phyloP scores from a whole-genome alignment of 1,140 invertebrate species.

The Drosophila leontia region DNA sequence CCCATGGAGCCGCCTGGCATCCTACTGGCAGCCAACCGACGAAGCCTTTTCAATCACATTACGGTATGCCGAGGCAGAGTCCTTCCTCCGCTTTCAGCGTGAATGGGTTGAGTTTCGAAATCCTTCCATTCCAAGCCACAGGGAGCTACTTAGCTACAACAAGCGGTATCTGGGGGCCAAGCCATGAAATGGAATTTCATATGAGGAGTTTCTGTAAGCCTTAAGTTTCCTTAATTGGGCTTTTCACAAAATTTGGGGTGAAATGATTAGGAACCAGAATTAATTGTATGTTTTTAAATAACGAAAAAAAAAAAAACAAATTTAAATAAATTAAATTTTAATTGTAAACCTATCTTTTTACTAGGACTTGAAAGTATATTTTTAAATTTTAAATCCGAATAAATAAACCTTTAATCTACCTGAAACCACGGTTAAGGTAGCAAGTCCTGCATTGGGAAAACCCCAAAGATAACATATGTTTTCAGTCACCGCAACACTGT shows the following conservation, averaged over 20 bases:
- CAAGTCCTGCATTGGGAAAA: too few species aligned
- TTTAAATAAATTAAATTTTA: not conserved
- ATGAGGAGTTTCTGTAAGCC: not conserved
- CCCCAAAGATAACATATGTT: slow-evolving; percentile 13
- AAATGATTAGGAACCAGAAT: not conserved
- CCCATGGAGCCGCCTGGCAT: slow-evolving; percentile 60
- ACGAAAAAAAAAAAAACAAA: too few species aligned
- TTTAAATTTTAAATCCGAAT: not conserved
- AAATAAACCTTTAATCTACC: not conserved
- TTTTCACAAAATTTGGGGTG: not conserved
- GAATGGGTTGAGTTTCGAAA: slow-evolving; percentile 15
- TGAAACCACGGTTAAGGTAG: not conserved
- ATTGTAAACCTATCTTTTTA: not conserved
- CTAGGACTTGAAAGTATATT: not conserved
- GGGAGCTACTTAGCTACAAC: slow-evolving; percentile 27
- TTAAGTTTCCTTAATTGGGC: not conserved
- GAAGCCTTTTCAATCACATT: slow-evolving; percentile 66
- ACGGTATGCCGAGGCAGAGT: slow-evolving; percentile 33
- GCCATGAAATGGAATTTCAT: slow-evolving; percentile 7
- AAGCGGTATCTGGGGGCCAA: slow-evolving; percentile 1
- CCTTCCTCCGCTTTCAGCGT: slow-evolving; percentile 2
- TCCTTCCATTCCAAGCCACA: slow-evolving; percentile 11
- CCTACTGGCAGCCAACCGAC: slow-evolving; percentile 47
- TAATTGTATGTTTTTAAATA: not conserved
- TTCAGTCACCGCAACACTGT: slow-evolving; percentile 3